Evolutionary conservation across 1,140 invertebrate genomes (phyloP).

Genomic region (Paraescarpia echinospica): DNA sequence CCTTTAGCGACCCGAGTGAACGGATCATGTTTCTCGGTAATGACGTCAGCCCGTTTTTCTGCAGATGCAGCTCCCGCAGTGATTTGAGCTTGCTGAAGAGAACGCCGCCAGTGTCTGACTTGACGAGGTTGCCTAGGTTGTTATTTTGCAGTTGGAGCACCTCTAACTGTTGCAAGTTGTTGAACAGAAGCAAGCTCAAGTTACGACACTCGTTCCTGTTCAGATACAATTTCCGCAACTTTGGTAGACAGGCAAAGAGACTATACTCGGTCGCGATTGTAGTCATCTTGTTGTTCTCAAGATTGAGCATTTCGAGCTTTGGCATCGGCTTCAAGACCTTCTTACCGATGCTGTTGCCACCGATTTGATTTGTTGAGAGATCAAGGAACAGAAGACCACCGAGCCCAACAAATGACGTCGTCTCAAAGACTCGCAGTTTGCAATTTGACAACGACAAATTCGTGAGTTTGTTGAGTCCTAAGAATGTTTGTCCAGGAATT

Average conservation of each 20-base stretch:
- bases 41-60: background rate
- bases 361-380: background rate
- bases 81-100: background rate
- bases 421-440: background rate
- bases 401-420: background rate
- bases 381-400: background rate
- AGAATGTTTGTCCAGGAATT: background rate
- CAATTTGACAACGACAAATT: background rate
- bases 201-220: background rate
- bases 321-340: background rate
- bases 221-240: background rate
- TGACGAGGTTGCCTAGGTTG: background rate
- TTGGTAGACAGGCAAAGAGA: background rate
- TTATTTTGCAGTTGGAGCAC: background rate
- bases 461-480: background rate
- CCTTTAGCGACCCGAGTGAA: background rate
- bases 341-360: background rate
- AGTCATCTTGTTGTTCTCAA: background rate
- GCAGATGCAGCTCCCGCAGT: background rate
- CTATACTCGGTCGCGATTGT: background rate
- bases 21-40: background rate
- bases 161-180: background rate
- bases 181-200: background rate
- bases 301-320: background rate
- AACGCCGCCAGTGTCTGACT: background rate